Conservation (phyloP, 2,113 vertebrate genomes). For the Calypte anna region DNA sequence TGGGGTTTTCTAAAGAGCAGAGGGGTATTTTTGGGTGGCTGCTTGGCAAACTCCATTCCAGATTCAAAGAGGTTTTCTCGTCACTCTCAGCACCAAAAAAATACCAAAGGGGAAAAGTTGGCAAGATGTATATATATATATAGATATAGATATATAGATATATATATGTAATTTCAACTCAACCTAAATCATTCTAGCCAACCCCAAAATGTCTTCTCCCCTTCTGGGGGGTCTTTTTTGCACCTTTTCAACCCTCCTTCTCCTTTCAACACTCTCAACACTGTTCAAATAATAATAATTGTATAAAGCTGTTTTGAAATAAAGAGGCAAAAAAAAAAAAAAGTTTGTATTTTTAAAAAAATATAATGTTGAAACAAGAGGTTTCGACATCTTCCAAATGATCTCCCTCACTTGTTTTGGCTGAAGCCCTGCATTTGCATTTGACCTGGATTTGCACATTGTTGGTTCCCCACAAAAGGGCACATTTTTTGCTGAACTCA, state of each 20-base stretch:
- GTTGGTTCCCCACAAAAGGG: conserved; percentile 63
- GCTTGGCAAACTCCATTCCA: not conserved
- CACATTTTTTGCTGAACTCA: conserved; percentile 51
- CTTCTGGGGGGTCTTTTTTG: not conserved
- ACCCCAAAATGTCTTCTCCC: not conserved
- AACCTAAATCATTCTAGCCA: not conserved
- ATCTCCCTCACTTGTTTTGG: conserved; percentile 60
- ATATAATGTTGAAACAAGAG: conserved; percentile 39
- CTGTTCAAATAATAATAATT: not conserved
- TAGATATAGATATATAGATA: too few species aligned
- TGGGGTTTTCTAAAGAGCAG: not conserved
- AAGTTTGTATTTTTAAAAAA: conserved; percentile 4
- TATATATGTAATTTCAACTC: not conserved
- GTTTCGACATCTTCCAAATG: conserved; percentile 58
- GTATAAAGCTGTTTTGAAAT: conserved; percentile 33
- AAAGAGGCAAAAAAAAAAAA: not conserved
- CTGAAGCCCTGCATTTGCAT: conserved; percentile 56
- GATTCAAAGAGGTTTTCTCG: not conserved
- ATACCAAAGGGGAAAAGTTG: not conserved
- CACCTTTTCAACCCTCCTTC: conserved; percentile 40
- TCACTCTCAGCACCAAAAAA: accelerated
- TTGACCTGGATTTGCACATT: conserved; percentile 70
- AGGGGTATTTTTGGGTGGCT: not conserved
- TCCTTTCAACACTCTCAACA: not conserved
- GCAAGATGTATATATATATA: not conserved